These are phyloP conservation scores for Berghia stephanieae DNA, from an alignment of 1,140 invertebrate species.

Conservation along the genomic window DNA sequence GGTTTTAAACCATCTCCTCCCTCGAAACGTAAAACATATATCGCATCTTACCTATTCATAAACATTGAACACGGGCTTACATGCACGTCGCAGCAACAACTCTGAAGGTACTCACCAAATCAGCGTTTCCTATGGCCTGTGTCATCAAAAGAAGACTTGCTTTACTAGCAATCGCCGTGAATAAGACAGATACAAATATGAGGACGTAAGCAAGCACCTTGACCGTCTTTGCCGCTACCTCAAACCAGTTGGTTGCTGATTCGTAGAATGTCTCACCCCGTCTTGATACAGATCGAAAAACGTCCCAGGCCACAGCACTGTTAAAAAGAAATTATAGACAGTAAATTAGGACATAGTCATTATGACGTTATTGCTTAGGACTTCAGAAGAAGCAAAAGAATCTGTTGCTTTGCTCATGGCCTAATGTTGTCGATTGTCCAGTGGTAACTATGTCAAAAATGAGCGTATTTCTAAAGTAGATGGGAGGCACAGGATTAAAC, in stretches of 20 bases:
- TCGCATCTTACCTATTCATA: too few species aligned
- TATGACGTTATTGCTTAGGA: background rate
- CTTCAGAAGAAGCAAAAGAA: background rate
- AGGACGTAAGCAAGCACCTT: constrained; percentile 44
- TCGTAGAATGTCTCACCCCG: constrained; percentile 43
- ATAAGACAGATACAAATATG: constrained; percentile 43
- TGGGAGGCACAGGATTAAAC: too few species aligned
- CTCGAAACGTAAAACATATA: too few species aligned
- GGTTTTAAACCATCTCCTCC: too few species aligned
- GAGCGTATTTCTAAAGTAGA: too few species aligned
- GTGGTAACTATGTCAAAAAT: too few species aligned
- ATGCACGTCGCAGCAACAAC: too few species aligned
- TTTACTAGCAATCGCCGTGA: constrained; percentile 42
- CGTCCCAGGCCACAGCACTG: constrained; percentile 41
- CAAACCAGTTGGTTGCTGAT: constrained; percentile 46
- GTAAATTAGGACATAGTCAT: too few species aligned
- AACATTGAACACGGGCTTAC: too few species aligned
- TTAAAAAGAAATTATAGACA: too few species aligned
- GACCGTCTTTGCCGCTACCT: constrained; percentile 45
- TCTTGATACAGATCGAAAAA: constrained; percentile 47
- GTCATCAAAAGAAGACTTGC: constrained; percentile 44
- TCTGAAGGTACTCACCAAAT: constrained; percentile 40
- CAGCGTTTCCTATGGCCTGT: constrained; percentile 42
- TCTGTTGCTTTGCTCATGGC: background rate
- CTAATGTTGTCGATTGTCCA: background rate